phyloP scores from a whole-genome alignment of 2,113 vertebrate species.

The Archocentrus centrarchus region DNA sequence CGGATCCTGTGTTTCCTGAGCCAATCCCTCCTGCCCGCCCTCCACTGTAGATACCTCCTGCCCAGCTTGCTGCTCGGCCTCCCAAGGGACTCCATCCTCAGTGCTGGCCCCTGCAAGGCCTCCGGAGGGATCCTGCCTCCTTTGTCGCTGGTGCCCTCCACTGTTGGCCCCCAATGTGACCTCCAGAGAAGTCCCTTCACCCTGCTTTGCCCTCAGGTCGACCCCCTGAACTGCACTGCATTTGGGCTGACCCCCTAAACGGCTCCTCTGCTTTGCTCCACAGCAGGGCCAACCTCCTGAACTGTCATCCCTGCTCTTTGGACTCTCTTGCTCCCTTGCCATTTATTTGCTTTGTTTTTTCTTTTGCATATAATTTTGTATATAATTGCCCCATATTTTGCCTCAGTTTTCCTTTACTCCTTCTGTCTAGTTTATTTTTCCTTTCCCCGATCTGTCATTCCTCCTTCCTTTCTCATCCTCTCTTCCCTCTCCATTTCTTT shows the following conservation, averaged over 20 bases:
- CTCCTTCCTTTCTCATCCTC: neutral
- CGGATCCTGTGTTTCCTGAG: neutral
- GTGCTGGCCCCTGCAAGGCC: accelerated
- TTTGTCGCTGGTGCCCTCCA: neutral
- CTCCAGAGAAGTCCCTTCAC: neutral
- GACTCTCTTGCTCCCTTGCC: neutral
- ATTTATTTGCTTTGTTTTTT: neutral
- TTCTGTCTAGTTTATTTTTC: neutral
- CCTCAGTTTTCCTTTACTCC: neutral
- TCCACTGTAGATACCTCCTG: no score
- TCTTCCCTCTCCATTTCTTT: neutral
- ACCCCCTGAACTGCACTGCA: neutral
- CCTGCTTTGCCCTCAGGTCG: neutral
- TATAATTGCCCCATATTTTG: neutral
- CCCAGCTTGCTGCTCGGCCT: neutral
- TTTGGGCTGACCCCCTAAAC: neutral
- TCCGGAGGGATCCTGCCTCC: accelerated
- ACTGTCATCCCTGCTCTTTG: conserved; percentile 1
- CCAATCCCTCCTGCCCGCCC: neutral
- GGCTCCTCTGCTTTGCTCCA: neutral
- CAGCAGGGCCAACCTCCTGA: neutral
- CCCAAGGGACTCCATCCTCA: neutral
- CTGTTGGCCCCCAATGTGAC: neutral
- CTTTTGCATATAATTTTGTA: neutral
- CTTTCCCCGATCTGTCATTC: neutral